Conservation (phyloP, 2,113 vertebrate species). For the Gambusia holbrooki region DNA sequence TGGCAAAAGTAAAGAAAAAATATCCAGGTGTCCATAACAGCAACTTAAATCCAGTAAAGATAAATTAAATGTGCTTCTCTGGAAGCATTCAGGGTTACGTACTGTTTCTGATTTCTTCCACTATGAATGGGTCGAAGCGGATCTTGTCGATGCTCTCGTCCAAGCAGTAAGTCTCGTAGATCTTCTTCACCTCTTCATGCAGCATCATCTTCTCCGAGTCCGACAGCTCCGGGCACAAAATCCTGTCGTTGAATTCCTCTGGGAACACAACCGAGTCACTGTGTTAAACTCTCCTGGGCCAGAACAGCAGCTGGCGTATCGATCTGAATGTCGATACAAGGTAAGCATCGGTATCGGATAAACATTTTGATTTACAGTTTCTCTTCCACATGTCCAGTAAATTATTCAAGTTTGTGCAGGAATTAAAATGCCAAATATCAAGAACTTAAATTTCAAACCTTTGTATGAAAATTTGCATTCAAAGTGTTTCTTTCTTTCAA, state of each 20-base stretch:
- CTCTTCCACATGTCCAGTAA: too few species aligned
- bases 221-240: slow-evolving; percentile 90
- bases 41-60: not conserved
- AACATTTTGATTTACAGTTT: too few species aligned
- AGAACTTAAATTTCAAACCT: too few species aligned
- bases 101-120: slow-evolving; percentile 96
- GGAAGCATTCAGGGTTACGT: slow-evolving; percentile 62
- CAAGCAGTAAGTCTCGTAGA: slow-evolving; percentile 95
- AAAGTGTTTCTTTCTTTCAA: too few species aligned
- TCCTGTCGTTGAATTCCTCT: slow-evolving; percentile 98
- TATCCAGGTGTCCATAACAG: not conserved
- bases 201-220: slow-evolving; percentile 90
- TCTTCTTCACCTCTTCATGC: slow-evolving; percentile 94
- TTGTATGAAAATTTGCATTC: too few species aligned
- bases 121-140: slow-evolving; percentile 94
- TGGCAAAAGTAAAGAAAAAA: not conserved
- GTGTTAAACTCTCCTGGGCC: not conserved
- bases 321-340: too few species aligned
- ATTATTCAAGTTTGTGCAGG: too few species aligned
- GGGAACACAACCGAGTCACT: slow-evolving; percentile 10
- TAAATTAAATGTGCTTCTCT: not conserved
- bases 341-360: too few species aligned
- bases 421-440: too few species aligned
- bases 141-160: slow-evolving; percentile 98
- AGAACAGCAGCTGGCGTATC: not conserved